Base-by-base conservation (phyloP, 37 sponge, comb jelly and placozoan species). In the Haliclona indistincta region DNA sequence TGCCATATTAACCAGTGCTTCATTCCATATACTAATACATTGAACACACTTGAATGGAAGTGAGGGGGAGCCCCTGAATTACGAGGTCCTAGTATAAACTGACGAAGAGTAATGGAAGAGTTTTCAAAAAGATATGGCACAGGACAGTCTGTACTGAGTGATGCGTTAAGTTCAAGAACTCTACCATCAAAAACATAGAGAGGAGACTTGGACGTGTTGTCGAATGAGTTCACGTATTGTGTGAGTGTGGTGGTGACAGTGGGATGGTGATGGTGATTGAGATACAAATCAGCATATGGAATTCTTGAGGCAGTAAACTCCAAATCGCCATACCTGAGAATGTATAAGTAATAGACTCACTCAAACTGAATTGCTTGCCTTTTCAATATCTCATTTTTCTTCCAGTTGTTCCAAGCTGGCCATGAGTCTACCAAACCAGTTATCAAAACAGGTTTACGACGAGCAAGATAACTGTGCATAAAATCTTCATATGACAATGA, bases 31-130 rank as follows among this genome's bases (percentile, higher is more conserved):
- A 84, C 70, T 3, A 84, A 60, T 43, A 45, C 68, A 54, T 84
- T 84, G 44, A 67, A 38, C 0, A 78, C 78, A 56, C 53, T 38
- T 68, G 70, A 47, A 58, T 84, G 84, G 56, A 84, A 84, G 23
- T 84, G 84, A 19, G 84, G 84, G 13, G 84, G 84, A 0, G 84
- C 38, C 5, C 84, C 84, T 13, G 84, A 84, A 22, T 55, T 69
- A 20, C 41, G 44, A 6, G 84, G 84, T 28, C 84, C 84, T 7
- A 84, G 13, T 22, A 84, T 77, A 34, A 84, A 77, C 68, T 84
- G 84, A 32, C 28, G 43, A 32, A 84, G 58, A 52, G 30, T 55
- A 35, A 76, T 38, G 23, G 45, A 44, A 60, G 65, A 47, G 70
- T 67, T 68, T 10, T n/a, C 29, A 17, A 84, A 42, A 32, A 76